Evolutionary conservation across 2,113 vertebrate genomes (phyloP).

Genomic region (Epinephelus cyanopodus): DNA sequence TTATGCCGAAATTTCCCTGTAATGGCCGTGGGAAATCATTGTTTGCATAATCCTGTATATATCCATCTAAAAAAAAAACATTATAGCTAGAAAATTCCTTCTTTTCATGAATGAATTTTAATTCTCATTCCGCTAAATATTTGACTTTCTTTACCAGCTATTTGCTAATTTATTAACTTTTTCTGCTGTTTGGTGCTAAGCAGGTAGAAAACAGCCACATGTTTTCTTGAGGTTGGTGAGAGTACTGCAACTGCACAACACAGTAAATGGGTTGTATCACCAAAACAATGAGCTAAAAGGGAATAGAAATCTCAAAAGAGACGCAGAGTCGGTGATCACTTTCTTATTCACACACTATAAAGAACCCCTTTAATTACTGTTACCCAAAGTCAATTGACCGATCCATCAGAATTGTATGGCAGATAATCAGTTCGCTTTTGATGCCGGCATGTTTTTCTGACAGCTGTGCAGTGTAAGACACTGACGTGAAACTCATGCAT

Average conservation of each 20-base stretch:
- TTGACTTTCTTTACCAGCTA: background rate
- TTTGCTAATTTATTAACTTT: background rate
- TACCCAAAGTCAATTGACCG: background rate
- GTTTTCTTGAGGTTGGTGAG: background rate
- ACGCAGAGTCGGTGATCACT: background rate
- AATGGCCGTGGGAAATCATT: too few relatives aligned
- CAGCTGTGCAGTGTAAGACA: too few relatives aligned
- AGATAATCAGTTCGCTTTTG: too few relatives aligned
- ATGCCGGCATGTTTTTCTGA: too few relatives aligned
- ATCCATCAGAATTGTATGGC: too few relatives aligned
- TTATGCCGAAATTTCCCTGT: too few relatives aligned
- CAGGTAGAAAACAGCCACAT: background rate
- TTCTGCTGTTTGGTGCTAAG: background rate
- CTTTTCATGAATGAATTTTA: too few relatives aligned
- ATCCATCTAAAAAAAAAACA: too few relatives aligned
- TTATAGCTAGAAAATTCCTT: too few relatives aligned
- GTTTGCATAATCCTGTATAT: too few relatives aligned
- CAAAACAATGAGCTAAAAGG: slow-evolving; percentile 6
- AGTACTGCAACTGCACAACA: background rate
- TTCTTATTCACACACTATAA: background rate
- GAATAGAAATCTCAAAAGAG: background rate
- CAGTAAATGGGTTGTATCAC: background rate
- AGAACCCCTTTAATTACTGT: background rate
- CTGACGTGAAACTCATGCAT: too few relatives aligned
- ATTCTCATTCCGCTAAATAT: too few relatives aligned